Conservation (phyloP, 2,888 invertebrate genomes). For the Petrolisthes cinctipes region DNA sequence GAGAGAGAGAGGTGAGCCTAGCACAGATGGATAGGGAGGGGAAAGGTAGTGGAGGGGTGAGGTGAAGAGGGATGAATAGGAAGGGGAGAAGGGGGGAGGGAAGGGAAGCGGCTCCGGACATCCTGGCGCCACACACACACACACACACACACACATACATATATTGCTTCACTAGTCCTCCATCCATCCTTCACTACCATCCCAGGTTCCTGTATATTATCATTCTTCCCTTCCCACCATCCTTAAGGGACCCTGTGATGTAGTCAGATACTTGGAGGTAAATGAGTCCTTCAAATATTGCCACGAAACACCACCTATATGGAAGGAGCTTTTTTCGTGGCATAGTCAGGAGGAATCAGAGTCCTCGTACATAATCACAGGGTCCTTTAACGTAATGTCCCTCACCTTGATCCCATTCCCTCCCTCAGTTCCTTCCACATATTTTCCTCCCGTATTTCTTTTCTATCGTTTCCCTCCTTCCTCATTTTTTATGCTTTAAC, state of each 20-base stretch:
- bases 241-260: too few relatives aligned
- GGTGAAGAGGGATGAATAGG: neutral
- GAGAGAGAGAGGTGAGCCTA: neutral
- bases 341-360: too few relatives aligned
- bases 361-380: too few relatives aligned
- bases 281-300: too few relatives aligned
- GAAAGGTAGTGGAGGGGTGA: neutral
- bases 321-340: too few relatives aligned
- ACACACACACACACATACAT: neutral
- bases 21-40: neutral
- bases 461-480: neutral
- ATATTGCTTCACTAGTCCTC: neutral
- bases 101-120: constrained; percentile 4
- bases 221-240: neutral
- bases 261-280: too few relatives aligned
- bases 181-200: neutral
- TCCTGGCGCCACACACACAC: neutral
- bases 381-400: neutral
- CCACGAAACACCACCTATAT: too few relatives aligned
- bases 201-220: neutral
- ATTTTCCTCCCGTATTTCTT: neutral
- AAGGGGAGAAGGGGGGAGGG: neutral
- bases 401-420: neutral
- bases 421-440: neutral
- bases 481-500: neutral